Evolutionary conservation across 2,797 vertebrate species (phyloP).

Genomic region (Echeneis naucrates): DNA sequence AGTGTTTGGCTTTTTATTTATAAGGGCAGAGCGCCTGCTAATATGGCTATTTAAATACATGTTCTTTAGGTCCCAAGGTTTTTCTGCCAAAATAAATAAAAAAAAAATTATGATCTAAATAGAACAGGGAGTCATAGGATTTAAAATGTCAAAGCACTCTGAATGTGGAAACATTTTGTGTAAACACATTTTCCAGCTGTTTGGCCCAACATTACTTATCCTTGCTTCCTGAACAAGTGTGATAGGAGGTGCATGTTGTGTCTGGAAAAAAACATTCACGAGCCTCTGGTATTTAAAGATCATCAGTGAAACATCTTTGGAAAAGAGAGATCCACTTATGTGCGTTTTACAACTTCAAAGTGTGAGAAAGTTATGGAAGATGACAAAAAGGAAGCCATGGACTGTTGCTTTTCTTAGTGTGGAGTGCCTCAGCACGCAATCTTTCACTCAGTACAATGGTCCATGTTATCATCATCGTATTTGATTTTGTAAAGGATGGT

Average conservation of each 20-base stretch:
- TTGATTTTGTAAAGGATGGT: conserved; percentile 19
- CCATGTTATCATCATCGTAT: neutral
- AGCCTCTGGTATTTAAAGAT: conserved; percentile 25
- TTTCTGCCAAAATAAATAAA: conserved; percentile 7
- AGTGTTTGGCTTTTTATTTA: conserved; percentile 29
- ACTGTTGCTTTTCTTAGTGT: neutral
- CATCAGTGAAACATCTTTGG: conserved; percentile 22
- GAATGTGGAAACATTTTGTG: conserved; percentile 32
- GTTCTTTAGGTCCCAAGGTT: conserved; percentile 1
- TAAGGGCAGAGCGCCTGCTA: conserved; percentile 13
- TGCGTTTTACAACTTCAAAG: conserved; percentile 28
- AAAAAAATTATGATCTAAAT: neutral
- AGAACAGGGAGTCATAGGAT: neutral
- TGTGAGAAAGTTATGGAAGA: conserved; percentile 10
- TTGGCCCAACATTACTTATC: neutral
- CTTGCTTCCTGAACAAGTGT: neutral
- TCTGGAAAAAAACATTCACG: conserved; percentile 37
- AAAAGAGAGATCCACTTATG: conserved; percentile 22
- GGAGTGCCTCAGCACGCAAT: neutral
- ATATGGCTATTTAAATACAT: conserved; percentile 27
- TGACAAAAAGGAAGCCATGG: neutral
- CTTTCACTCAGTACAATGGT: neutral
- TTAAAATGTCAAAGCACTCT: conserved; percentile 19
- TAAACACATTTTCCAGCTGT: conserved; percentile 31
- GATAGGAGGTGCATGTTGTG: conserved; percentile 5